Base-by-base conservation (phyloP, 2,888 invertebrate genomes). In the Phengaris arion region DNA sequence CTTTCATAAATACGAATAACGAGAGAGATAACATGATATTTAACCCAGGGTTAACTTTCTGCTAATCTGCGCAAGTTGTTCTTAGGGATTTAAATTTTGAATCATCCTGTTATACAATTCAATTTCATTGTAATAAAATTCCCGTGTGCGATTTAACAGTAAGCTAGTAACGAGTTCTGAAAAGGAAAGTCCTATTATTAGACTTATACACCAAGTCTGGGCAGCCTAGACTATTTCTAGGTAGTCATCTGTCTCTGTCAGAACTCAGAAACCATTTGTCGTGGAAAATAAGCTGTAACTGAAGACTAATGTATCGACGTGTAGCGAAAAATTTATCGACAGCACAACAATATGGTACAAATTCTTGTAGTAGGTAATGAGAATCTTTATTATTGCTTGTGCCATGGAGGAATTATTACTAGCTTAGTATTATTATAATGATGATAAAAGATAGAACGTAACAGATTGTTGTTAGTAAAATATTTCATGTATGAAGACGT, bases 231-330 rank as follows among this genome's bases (percentile, higher is more conserved):
- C 64, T 64, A 64, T 64, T 64, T 64, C 64, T 64, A 35, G 64
- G 64, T 12, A 64, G 64, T 12, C 64, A 64, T 64, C 64, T 35
- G 64, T 64, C 35, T 9, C 35, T 64, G 64, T 64, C 64, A 64
- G 59, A 59, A 45, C 35, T 35, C 35, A 2, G 35, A 4, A 64
- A 64, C 35, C 13, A 64, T 64, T 64, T 64, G 64, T 64, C 64
- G 64, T 35, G 35, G 64, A 64, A 64, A 64, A 22, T 64, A 57
- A 57, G 57, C n/a, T 64, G 59, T 10, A 22, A 64, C 35, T 64
- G 35, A 22, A 64, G 35, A 64, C 35, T 64, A 22, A 45, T 12
- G 22, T 35, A 35, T 52, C 52, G 64, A 35, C 35, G 35, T 6
- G 22, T 10, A 35, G 12, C 0, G 45, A 12, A 45, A 59, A 22